Evolutionary conservation across 2,113 vertebrate genomes (phyloP).

Genomic region (Hirundichthys speculiger): DNA sequence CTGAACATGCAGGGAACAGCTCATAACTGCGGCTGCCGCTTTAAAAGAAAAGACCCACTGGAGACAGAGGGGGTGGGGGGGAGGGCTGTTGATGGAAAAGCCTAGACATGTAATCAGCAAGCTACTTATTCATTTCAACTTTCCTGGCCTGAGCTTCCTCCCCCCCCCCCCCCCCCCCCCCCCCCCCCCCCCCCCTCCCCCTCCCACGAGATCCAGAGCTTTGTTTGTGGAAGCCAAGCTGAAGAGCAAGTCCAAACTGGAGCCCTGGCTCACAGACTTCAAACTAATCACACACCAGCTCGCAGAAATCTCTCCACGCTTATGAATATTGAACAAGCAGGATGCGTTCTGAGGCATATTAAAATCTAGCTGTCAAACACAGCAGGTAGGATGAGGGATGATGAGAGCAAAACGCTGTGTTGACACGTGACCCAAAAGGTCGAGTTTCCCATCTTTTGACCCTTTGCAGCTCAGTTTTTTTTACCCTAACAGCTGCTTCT

Average conservation of each 20-base stretch:
- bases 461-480: too few relatives aligned
- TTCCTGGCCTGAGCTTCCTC: slow-evolving; percentile 53
- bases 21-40: slow-evolving; percentile 51
- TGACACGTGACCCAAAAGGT: too few relatives aligned
- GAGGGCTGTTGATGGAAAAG: slow-evolving; percentile 54
- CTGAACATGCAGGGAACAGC: slow-evolving; percentile 26
- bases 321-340: slow-evolving; percentile 18
- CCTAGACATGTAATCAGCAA: slow-evolving; percentile 66
- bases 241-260: slow-evolving; percentile 62
- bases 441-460: too few relatives aligned
- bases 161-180: slow-evolving; percentile 29
- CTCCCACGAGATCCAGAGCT: slow-evolving; percentile 34
- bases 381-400: background rate
- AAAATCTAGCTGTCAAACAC: slow-evolving; percentile 18
- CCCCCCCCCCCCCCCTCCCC: slow-evolving; percentile 28
- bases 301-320: slow-evolving; percentile 10
- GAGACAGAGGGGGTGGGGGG: slow-evolving; percentile 25
- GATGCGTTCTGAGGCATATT: background rate
- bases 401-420: slow-evolving; percentile 19
- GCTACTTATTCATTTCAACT: slow-evolving; percentile 68
- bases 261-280: slow-evolving; percentile 22
- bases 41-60: slow-evolving; percentile 26
- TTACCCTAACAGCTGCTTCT: slow-evolving; percentile 13
- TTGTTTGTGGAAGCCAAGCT: slow-evolving; percentile 54
- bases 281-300: slow-evolving; percentile 15